These are phyloP conservation scores for Trochalopteron elliotii DNA, from an alignment of 2,113 vertebrate genomes.

Conservation along the genomic window DNA sequence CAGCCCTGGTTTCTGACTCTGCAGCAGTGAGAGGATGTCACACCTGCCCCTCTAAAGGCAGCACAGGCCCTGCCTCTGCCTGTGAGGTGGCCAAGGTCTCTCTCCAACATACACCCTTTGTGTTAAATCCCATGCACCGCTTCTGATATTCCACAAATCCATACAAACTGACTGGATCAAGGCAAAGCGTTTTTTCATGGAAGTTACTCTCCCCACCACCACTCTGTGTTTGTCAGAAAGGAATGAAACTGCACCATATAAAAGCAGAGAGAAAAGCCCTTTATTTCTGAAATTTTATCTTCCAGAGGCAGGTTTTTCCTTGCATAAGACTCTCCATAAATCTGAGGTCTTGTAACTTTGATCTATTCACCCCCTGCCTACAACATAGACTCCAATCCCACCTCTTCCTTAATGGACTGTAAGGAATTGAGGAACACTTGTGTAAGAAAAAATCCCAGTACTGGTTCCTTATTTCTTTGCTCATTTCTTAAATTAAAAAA, in stretches of 20 bases:
- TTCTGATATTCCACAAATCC: not conserved
- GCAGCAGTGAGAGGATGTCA: not conserved
- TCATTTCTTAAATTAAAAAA: not conserved
- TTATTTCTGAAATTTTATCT: conserved; percentile 27
- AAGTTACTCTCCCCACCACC: not conserved
- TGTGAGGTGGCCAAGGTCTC: not conserved
- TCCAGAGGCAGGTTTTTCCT: not conserved
- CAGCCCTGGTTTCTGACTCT: not conserved
- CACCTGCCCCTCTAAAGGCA: not conserved
- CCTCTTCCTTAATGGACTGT: not conserved
- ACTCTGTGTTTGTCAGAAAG: not conserved
- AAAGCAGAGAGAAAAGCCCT: not conserved
- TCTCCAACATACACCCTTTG: not conserved
- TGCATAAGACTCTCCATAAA: not conserved
- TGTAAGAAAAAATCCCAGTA: fast-evolving
- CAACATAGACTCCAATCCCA: not conserved
- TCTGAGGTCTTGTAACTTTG: not conserved
- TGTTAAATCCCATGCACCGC: not conserved
- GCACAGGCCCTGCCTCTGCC: not conserved
- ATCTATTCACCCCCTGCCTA: not conserved
- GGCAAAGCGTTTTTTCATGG: not conserved
- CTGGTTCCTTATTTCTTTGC: not conserved
- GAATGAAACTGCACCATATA: not conserved
- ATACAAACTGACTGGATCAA: not conserved
- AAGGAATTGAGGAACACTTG: not conserved